Evolutionary conservation across 2,888 invertebrate genomes (phyloP), one percentile per base, ranked within the genome.

Genomic region (Aleiodes testaceus): DNA sequence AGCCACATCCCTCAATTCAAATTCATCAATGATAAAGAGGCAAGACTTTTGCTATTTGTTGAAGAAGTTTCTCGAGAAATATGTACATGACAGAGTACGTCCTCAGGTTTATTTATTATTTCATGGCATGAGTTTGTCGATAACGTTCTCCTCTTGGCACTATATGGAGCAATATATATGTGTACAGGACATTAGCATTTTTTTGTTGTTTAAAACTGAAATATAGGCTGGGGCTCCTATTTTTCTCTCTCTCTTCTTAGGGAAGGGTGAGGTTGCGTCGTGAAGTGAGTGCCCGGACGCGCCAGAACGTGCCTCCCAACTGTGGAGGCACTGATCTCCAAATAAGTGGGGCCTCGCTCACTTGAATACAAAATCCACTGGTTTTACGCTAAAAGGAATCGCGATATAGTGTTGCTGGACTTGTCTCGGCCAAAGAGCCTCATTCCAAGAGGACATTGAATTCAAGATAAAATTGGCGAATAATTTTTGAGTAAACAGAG

Each of bases 191-290:
- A 87, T 87, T 87, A 87, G 85, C 87, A 87, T 87, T 84, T 87
- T 87, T 87, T 84, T 85, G 87, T 87, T 87, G 87, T 87, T 87
- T 86, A 87, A 87, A 87, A 87, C 87, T 87, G 87, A 87, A 87
- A 87, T 87, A 87, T 87, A 84, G 78, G 80, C 74, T 75, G 74
- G 77, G 79, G 78, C 36, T 36, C 11, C 1, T 36, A 9, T 9
- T 36, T 36, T 36, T 36, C 2, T 36, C 11, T 36, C 36, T 36
- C 36, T 11, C 11, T 36, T 1, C 7, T 36, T 36, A 9, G 80
- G 79, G 79, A 74, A 79, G 81, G 77, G 77, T 80, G 53, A 70
- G 59, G 30, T 61, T 49, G 66, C 36, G 64, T 73, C 73, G 65
- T 69, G 65, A 59, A 69, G 67, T 71, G 73, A 72, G 72, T 65